phyloP scores from a whole-genome alignment of 2,797 vertebrate genomes.

The Lepus townsendii region DNA sequence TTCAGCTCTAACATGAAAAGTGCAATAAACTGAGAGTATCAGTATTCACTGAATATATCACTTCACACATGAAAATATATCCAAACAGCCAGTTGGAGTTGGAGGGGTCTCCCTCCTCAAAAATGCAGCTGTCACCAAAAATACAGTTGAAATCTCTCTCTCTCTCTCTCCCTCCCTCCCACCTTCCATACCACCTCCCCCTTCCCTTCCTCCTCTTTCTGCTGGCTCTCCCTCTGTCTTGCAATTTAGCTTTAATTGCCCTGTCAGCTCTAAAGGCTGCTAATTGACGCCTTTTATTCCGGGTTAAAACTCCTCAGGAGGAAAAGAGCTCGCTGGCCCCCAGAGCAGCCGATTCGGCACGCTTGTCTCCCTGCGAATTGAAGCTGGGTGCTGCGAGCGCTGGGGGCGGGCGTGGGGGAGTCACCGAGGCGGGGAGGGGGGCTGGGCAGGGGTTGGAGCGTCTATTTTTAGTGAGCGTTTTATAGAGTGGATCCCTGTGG shows the following conservation, averaged over 20 bases:
- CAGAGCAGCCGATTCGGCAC: conserved; percentile 84
- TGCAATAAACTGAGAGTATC: conserved; percentile 73
- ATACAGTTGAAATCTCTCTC: conserved; percentile 67
- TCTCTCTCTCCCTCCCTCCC: not conserved
- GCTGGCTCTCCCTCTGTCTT: conserved; percentile 47
- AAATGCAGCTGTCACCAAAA: conserved; percentile 83
- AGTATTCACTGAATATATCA: conserved; percentile 74
- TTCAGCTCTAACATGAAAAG: conserved; percentile 74
- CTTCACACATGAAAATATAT: conserved; percentile 79
- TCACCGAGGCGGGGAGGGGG: conserved; percentile 75
- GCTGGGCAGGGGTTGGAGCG: conserved; percentile 86
- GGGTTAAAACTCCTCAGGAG: conserved; percentile 77
- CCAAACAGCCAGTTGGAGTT: conserved; percentile 72
- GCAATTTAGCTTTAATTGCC: conserved; percentile 74
- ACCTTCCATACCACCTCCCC: too few species aligned
- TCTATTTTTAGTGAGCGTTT: conserved; percentile 92
- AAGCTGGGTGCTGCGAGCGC: conserved; percentile 86
- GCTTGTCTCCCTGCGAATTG: conserved; percentile 82
- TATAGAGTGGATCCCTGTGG: conserved; percentile 93
- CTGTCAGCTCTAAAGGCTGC: conserved; percentile 72
- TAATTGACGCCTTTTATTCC: conserved; percentile 86
- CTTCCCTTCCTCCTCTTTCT: not conserved
- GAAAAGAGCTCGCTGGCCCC: conserved; percentile 71
- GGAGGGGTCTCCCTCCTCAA: conserved; percentile 72
- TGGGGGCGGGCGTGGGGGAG: conserved; percentile 86